Base-by-base conservation (phyloP, 2,888 invertebrate species). In the Chaetoderma sp. region DNA sequence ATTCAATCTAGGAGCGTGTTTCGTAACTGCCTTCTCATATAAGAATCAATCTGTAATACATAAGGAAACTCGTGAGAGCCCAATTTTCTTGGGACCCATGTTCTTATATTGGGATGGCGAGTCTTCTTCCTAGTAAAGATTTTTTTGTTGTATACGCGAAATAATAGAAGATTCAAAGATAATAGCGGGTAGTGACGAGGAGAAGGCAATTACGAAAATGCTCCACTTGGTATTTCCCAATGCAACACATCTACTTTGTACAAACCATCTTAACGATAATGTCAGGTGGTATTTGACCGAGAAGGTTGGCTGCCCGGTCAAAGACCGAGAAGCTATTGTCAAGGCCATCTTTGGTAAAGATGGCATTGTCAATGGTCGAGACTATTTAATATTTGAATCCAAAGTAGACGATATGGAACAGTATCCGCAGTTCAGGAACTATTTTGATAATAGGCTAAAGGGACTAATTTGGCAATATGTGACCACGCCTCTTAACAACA, bases 181-280 rank as follows among this genome's bases (percentile, higher is more conserved):
- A 1, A 58, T n/a, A 10, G 23, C 64, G 21, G 63, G 63, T 8
- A 63, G 32, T 3, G 63, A 69, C 45, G 60, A 68, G 5, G 65
- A 63, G 27, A 58, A 18, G 10, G 58, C 60, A 5, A 23, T 69
- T 25, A 50, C 45, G 21, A 67, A 67, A 23, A 63, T 64, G 13
- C 13, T 69, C 16, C 23, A 36, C 2, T 18, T 23, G 10, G 16
- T 28, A 10, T 69, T 63, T 45, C 58, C 23, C 1, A 25, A 61
- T 27, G 21, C 50, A 1, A 32, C 21, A 3, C 50, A 32, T 3
- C 21, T 63, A 13, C 32, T 66, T 3, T 60, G 63, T 27, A 63
- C 62, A 10, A 63, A 39, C 52, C 69, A 69, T 28, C 18, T 63
- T 4, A 60, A 60, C 13, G 63, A 66, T 27, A 69, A 66, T 33